A percentile compares a stretch with the other conserved stretches of the same genome.
Conservation (phyloP, 2,797 vertebrate species). For the Cossypha dichroa region DNA sequence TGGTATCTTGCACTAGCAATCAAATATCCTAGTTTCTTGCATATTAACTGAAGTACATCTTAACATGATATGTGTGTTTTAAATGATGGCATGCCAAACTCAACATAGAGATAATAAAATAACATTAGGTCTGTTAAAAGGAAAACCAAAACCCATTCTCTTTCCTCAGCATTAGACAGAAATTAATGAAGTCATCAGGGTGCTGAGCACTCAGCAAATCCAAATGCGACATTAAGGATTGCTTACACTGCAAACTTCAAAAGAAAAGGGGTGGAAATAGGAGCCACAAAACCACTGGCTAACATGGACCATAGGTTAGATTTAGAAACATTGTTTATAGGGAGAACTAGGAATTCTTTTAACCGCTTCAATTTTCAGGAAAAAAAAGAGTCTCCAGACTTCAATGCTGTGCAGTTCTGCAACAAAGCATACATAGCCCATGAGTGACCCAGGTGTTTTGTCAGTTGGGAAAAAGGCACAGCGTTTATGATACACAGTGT, state of each 20-base stretch:
- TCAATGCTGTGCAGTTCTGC: neutral
- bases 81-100: neutral
- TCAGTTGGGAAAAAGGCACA: neutral
- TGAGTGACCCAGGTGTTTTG: neutral
- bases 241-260: neutral
- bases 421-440: neutral
- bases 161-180: neutral
- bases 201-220: neutral
- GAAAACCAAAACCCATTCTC: neutral
- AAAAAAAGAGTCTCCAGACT: neutral
- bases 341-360: neutral
- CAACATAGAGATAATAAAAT: neutral
- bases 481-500: neutral
- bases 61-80: neutral
- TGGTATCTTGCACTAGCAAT: neutral
- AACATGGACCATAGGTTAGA: neutral
- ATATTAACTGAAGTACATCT: neutral
- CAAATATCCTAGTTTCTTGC: neutral
- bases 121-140: neutral
- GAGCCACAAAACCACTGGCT: neutral
- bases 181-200: conserved; percentile 20
- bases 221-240: neutral
- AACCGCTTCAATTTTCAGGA: neutral
- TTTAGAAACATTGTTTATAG: neutral
- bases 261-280: neutral